Conservation (phyloP, 2,888 invertebrate genomes). For the Drosophila mimetica region DNA sequence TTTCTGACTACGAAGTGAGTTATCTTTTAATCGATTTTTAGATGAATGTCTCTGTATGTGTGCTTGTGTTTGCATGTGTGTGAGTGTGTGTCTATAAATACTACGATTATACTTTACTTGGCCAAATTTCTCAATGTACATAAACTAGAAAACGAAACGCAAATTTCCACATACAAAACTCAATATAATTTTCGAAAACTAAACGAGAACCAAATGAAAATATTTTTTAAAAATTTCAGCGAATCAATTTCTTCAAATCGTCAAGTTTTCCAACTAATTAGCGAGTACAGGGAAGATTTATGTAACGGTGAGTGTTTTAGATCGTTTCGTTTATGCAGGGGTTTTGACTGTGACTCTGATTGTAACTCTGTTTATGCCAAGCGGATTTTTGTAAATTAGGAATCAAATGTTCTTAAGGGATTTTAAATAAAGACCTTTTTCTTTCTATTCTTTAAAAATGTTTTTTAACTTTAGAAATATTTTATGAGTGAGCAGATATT, state of each 20-base stretch:
- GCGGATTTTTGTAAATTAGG: background rate
- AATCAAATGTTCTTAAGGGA: too few relatives aligned
- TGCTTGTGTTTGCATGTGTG: slow-evolving; percentile 38
- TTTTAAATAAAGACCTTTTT: too few relatives aligned
- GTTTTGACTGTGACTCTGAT: slow-evolving; percentile 6
- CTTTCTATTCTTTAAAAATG: too few relatives aligned
- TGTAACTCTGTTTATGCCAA: slow-evolving; percentile 15
- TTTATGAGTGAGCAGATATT: too few relatives aligned
- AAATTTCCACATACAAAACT: slow-evolving; percentile 18
- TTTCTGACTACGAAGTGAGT: slow-evolving; percentile 25
- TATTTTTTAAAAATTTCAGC: slow-evolving; percentile 9
- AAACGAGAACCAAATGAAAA: background rate
- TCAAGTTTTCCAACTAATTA: slow-evolving; percentile 29
- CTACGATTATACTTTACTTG: slow-evolving; percentile 34
- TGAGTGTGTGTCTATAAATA: slow-evolving; percentile 24
- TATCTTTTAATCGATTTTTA: slow-evolving; percentile 23
- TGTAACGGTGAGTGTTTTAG: slow-evolving; percentile 23
- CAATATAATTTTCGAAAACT: slow-evolving; percentile 1
- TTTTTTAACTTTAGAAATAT: too few relatives aligned
- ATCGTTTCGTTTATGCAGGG: slow-evolving; percentile 6
- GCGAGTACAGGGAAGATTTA: slow-evolving; percentile 20
- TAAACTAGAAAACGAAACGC: slow-evolving; percentile 16
- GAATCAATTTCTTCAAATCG: slow-evolving; percentile 12
- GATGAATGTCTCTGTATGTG: slow-evolving; percentile 23
- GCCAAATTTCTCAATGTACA: slow-evolving; percentile 20